Evolutionary conservation across 1,140 invertebrate species (phyloP), one percentile per base, ranked within the genome.

Genomic region (Ctenoplectra terminalis): DNA sequence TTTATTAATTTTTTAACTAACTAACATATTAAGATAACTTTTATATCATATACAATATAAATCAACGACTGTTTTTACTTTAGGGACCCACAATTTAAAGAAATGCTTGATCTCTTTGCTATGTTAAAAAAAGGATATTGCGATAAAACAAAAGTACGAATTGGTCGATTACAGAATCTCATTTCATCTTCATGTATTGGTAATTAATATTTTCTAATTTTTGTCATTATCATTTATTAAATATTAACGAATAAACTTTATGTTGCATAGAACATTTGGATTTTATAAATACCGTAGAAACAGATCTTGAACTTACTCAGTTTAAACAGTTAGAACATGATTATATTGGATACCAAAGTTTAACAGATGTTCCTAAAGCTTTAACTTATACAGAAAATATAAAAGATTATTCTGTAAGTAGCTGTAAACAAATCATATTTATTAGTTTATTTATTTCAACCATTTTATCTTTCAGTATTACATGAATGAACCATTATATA

Each of bases 121-220:
- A 98, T 98, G 97, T 94, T 99, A 20, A 99, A 99, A 93, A 99
- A 99, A 94, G 99, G 99, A 9, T 96, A 98, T 90, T 98, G 99
- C 90, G 98, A 99, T 93, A 98, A 97, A 37, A 96, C 99, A 61
- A 98, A 99, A 95, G 98, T 99, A 15, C 95, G 99, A 87, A 97
- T 99, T 63, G 99, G 99, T 17, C 94, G 99, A 70, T 94, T 99
- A 52, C 99, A 99, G 95, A 98, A 98, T 95, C 94, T 99, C n/a
- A 97, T 99, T 69, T 98, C 97, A 13, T 98, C 98, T 85, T 98
- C 98, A 13, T 99, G 98, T 91, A 97, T 98, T 85, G 97, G 97
- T 97, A 94, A 91, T 64, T 61, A 34, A 67, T 52, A 73, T 43
- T 37, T 64, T 7, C 46, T 43, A 40, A 46, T 29, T 29, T 17